Evolutionary conservation across 2,797 vertebrate genomes (phyloP).

Genomic region (Macroramphosus scolopax): DNA sequence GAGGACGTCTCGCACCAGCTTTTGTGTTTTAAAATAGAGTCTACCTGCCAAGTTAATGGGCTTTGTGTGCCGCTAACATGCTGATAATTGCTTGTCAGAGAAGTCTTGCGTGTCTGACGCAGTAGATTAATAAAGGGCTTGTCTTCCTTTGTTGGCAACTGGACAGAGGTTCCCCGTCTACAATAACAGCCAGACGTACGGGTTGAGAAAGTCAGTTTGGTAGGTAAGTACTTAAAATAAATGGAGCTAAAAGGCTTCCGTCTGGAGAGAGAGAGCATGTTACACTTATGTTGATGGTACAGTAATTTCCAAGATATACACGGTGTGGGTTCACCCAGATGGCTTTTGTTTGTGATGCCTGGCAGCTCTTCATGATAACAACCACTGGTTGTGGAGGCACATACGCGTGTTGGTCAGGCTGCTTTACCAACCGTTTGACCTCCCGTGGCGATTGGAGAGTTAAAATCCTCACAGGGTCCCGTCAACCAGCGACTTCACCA

Average conservation of each 20-base stretch:
- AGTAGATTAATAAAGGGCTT: too few species aligned
- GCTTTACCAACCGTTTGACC: slow-evolving; percentile 17
- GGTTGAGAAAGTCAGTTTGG: slow-evolving; percentile 15
- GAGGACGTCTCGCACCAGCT: too few species aligned
- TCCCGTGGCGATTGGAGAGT: too few species aligned
- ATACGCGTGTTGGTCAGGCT: slow-evolving; percentile 4
- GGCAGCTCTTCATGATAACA: slow-evolving; percentile 23
- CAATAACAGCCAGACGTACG: slow-evolving; percentile 17
- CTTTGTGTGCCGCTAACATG: too few species aligned
- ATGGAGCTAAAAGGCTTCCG: slow-evolving; percentile 28
- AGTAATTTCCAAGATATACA: slow-evolving; percentile 12
- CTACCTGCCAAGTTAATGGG: too few species aligned
- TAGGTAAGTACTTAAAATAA: slow-evolving; percentile 38
- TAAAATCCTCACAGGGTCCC: too few species aligned
- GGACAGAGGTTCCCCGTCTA: slow-evolving; percentile 16
- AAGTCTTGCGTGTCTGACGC: slow-evolving; percentile 16
- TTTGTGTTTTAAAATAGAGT: too few species aligned
- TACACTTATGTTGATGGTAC: slow-evolving; percentile 9
- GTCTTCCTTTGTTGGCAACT: slow-evolving; percentile 9
- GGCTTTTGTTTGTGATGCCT: slow-evolving; percentile 37
- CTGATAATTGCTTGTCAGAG: too few species aligned
- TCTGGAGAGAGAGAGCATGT: slow-evolving; percentile 23
- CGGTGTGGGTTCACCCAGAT: slow-evolving; percentile 33
- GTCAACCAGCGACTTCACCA: too few species aligned
- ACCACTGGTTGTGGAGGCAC: slow-evolving; percentile 11